Percentiles rank a stretch among this genome's conserved stretches.
phyloP scores from a whole-genome alignment of 2,888 invertebrate species.

The Lutraria lutraria region DNA sequence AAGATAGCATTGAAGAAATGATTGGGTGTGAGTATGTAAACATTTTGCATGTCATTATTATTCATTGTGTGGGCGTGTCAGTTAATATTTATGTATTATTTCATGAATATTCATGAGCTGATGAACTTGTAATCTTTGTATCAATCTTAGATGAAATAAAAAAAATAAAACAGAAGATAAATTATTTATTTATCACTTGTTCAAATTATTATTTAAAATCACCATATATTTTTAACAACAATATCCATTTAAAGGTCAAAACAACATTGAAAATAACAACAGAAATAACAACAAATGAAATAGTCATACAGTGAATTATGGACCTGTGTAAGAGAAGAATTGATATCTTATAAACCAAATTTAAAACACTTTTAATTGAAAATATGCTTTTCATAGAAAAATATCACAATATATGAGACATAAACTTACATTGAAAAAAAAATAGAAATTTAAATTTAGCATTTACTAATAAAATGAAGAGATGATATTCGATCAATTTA shows the following conservation, averaged over 20 bases:
- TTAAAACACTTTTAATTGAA: too few species aligned
- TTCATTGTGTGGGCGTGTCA: background rate
- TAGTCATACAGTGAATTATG: background rate
- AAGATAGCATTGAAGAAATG: background rate
- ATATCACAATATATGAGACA: too few species aligned
- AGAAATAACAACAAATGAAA: conserved; percentile 11
- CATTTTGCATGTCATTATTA: conserved; percentile 13
- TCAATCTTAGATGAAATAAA: conserved; percentile 1
- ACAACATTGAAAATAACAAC: conserved; percentile 22
- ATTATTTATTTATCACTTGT: conserved; percentile 21
- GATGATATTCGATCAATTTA: too few species aligned
- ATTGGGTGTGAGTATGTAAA: background rate
- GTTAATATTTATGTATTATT: background rate
- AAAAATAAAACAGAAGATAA: background rate
- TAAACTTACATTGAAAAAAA: too few species aligned
- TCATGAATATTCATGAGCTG: conserved; percentile 14
- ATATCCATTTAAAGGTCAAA: background rate
- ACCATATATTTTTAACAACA: conserved; percentile 7
- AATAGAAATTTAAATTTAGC: too few species aligned
- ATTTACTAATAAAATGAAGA: too few species aligned
- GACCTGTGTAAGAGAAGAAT: too few species aligned
- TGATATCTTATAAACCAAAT: too few species aligned
- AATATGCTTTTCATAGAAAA: too few species aligned
- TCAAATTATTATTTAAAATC: conserved; percentile 20
- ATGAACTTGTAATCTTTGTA: conserved; percentile 23